Evolutionary conservation across 2,113 vertebrate species (phyloP).

Genomic region (Spheniscus mendiculus): DNA sequence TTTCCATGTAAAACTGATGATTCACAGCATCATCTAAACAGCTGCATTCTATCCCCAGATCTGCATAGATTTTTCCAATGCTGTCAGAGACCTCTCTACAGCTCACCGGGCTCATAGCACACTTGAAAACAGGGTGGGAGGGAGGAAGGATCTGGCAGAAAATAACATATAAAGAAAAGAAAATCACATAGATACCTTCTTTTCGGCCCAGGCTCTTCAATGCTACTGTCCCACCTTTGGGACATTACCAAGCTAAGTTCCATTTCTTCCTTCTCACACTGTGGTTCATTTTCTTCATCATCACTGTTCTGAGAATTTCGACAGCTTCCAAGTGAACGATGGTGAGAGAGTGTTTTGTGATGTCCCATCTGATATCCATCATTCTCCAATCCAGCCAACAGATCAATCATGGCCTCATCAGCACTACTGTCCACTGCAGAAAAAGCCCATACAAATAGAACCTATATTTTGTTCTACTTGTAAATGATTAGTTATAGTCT

Average conservation of each 20-base stretch:
- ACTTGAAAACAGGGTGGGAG: background rate
- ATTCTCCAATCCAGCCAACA: conserved; percentile 90
- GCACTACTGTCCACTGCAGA: conserved; percentile 82
- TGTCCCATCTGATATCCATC: conserved; percentile 82
- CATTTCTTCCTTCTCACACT: conserved; percentile 88
- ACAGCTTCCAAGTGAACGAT: conserved; percentile 73
- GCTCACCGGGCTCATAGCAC: background rate
- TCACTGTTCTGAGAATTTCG: conserved; percentile 91
- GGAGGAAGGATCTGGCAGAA: background rate
- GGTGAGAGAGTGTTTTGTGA: conserved; percentile 73
- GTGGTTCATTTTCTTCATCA: conserved; percentile 92
- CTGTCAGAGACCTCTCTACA: background rate
- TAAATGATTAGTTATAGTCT: background rate
- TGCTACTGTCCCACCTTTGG: conserved; percentile 89
- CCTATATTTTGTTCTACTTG: conserved; percentile 11
- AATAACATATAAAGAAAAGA: background rate
- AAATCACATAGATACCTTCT: conserved; percentile 73
- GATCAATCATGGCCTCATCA: conserved; percentile 87
- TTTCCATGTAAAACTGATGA: background rate
- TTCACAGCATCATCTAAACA: background rate
- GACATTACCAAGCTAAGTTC: conserved; percentile 96
- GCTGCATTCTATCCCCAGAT: background rate
- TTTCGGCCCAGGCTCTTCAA: conserved; percentile 71
- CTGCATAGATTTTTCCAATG: background rate
- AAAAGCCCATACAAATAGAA: conserved; percentile 40